A percentile compares a stretch with the other conserved stretches of the same genome.
Conservation (phyloP, 2,888 invertebrate genomes). For the Aphelenchoides bicaudatus region DNA sequence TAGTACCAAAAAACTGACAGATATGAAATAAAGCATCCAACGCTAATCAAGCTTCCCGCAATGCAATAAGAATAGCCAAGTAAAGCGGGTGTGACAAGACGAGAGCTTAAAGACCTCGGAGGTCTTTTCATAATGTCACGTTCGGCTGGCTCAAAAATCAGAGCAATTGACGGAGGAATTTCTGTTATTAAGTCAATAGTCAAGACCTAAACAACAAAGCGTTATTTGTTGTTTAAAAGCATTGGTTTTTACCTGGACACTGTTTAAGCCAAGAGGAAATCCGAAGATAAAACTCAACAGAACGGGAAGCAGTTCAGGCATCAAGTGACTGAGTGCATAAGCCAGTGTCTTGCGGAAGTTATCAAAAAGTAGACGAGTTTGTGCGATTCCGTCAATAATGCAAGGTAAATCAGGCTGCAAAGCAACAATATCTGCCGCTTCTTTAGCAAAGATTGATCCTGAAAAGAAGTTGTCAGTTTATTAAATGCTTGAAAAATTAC, state of each 20-base stretch:
- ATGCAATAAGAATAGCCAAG: constrained; percentile 35
- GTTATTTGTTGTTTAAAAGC: not conserved
- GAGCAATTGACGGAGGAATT: constrained; percentile 38
- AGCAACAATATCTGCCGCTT: constrained; percentile 41
- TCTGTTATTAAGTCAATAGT: constrained; percentile 37
- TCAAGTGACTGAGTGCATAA: constrained; percentile 41
- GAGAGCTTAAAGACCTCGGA: constrained; percentile 25
- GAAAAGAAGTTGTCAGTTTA: too few species aligned
- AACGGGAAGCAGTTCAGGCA: constrained; percentile 44
- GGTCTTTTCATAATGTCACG: constrained; percentile 33
- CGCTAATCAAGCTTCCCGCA: constrained; percentile 31
- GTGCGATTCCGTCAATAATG: constrained; percentile 20
- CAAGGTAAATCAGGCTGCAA: constrained; percentile 26
- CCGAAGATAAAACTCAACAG: constrained; percentile 39
- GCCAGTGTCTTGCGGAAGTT: constrained; percentile 41
- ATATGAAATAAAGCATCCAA: constrained; percentile 34
- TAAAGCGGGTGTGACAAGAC: constrained; percentile 31
- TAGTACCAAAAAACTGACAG: constrained; percentile 36
- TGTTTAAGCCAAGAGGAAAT: constrained; percentile 38
- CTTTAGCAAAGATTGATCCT: constrained; percentile 38
- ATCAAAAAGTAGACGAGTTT: constrained; percentile 38
- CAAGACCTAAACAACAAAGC: constrained; percentile 23
- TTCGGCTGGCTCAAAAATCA: constrained; percentile 39
- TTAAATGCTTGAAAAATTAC: too few species aligned
- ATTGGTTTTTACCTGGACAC: constrained; percentile 32